Percentiles rank a stretch among this genome's conserved stretches.
phyloP scores from a whole-genome alignment of 2,888 invertebrate genomes.

The Eilema depressum region DNA sequence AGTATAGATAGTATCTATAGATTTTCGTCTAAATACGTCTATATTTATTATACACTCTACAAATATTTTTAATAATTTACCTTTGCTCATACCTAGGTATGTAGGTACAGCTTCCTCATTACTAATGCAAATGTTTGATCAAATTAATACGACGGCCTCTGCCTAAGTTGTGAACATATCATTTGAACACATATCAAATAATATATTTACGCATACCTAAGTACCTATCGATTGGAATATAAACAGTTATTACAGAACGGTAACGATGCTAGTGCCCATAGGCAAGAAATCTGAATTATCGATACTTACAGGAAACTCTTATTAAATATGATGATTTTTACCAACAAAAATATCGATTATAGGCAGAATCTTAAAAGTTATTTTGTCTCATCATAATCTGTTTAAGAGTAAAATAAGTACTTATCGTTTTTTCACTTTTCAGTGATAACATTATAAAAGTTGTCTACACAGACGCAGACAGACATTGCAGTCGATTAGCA shows the following conservation, averaged over 20 bases:
- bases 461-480: too few species aligned
- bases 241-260: background rate
- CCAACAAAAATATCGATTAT: too few species aligned
- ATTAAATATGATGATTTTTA: too few species aligned
- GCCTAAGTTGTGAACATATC: background rate
- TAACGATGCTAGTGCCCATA: too few species aligned
- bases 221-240: background rate
- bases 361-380: too few species aligned
- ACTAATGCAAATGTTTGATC: slow-evolving; percentile 1
- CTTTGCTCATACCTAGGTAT: background rate
- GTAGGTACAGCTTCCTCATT: background rate
- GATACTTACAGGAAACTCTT: background rate
- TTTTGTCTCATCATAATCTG: too few species aligned
- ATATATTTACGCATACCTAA: background rate
- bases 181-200: slow-evolving; percentile 6
- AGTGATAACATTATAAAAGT: too few species aligned
- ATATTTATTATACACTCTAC: background rate
- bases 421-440: too few species aligned
- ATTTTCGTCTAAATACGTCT: background rate
- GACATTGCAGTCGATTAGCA: too few species aligned
- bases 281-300: too few species aligned
- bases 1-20: too few species aligned
- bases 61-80: background rate
- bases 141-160: background rate
- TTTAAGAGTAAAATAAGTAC: too few species aligned